Percentiles rank a stretch among this genome's conserved stretches.
Evolutionary conservation across 2,797 vertebrate species (phyloP).

Genomic region (Poeciliopsis paucimaculata): DNA sequence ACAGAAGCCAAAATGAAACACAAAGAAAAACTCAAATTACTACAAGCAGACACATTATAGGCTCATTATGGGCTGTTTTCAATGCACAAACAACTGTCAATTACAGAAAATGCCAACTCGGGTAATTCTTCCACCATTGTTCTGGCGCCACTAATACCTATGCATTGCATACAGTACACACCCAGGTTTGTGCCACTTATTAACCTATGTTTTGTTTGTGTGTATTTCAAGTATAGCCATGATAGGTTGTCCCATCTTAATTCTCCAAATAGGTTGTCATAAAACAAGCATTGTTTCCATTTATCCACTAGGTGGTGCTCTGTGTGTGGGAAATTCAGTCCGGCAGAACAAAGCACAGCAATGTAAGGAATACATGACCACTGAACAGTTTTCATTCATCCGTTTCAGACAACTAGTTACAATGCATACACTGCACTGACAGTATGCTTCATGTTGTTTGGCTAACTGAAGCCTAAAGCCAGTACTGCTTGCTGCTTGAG

Average conservation of each 20-base stretch:
- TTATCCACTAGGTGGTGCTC: constrained; percentile 37
- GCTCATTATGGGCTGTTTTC: no score
- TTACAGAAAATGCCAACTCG: no score
- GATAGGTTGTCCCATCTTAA: background rate
- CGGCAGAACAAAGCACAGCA: constrained; percentile 13
- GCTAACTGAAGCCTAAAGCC: background rate
- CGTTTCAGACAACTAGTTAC: background rate
- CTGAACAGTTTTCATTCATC: background rate
- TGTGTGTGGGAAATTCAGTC: background rate
- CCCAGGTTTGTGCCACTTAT: no score
- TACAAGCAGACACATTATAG: no score
- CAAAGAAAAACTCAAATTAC: no score
- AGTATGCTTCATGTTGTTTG: background rate
- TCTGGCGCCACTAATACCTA: no score
- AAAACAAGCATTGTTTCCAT: background rate
- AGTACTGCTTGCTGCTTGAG: background rate
- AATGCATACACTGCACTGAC: no score
- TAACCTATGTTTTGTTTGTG: background rate
- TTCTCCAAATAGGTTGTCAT: background rate
- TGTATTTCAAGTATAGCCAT: background rate
- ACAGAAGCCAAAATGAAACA: no score
- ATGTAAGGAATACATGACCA: constrained; percentile 33
- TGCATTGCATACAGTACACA: no score
- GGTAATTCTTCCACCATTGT: no score
- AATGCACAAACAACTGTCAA: no score